Conservation (phyloP, 92 coral and sea anemone species). For the Parazoanthus darwini region DNA sequence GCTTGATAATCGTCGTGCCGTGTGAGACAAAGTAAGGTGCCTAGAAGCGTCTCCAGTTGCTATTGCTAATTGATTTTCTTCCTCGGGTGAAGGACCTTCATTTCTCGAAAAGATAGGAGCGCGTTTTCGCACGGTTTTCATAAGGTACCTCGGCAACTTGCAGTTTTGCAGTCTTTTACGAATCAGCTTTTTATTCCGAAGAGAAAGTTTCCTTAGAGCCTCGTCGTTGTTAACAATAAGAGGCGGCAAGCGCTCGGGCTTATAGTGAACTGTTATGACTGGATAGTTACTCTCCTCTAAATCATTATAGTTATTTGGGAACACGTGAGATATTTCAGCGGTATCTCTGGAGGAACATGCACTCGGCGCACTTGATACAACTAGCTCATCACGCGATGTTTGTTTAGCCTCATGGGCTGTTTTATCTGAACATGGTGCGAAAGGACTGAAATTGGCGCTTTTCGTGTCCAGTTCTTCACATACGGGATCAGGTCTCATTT, state of each 20-base stretch:
- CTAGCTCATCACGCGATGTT: not conserved
- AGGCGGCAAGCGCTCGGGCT: constrained; percentile 10
- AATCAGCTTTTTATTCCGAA: not conserved
- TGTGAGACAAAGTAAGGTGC: not conserved
- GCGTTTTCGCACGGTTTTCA: not conserved
- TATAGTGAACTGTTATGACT: not conserved
- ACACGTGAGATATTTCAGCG: not conserved
- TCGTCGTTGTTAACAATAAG: not conserved
- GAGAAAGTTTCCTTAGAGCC: not conserved
- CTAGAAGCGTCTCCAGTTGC: not conserved
- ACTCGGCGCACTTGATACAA: not conserved
- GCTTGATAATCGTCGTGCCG: not conserved
- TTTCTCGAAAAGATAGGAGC: not conserved
- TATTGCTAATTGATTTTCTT: not conserved
- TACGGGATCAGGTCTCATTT: not conserved
- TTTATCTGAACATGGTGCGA: not conserved
- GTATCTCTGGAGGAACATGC: not conserved
- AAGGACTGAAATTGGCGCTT: not conserved
- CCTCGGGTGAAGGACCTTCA: constrained; percentile 5
- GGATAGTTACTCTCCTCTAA: not conserved
- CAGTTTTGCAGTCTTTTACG: not conserved
- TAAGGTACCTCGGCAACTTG: constrained; percentile 18
- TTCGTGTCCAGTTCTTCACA: not conserved
- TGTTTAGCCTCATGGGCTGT: not conserved
- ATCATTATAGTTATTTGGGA: not conserved